A percentile compares a stretch with the other conserved stretches of the same genome.
These are phyloP conservation scores for Himalopsyche phryganea DNA, from an alignment of 1,140 invertebrate genomes.

Conservation along the genomic window DNA sequence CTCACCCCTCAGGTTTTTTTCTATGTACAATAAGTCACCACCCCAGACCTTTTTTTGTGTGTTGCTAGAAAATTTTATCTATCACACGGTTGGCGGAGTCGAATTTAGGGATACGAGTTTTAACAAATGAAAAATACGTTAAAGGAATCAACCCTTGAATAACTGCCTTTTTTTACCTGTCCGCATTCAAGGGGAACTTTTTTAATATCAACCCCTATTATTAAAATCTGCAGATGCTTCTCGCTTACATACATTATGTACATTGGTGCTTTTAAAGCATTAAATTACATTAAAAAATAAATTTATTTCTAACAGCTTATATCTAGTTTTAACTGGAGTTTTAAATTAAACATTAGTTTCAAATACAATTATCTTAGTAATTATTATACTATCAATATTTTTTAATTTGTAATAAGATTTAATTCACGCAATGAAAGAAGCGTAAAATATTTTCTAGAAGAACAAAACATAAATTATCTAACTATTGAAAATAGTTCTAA, in stretches of 20 bases:
- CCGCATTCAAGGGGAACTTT: conserved; percentile 19
- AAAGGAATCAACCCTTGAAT: conserved; percentile 18
- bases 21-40: conserved; percentile 13
- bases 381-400: too few species aligned
- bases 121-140: conserved; percentile 21
- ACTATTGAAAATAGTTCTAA: too few species aligned
- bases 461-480: too few species aligned
- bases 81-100: conserved; percentile 22
- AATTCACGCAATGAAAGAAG: too few species aligned
- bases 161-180: conserved; percentile 24
- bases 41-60: conserved; percentile 22
- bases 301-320: too few species aligned
- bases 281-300: background rate
- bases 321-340: background rate
- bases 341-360: too few species aligned
- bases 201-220: conserved; percentile 11
- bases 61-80: conserved; percentile 2
- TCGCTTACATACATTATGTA: background rate
- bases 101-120: conserved; percentile 5
- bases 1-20: conserved; percentile 15
- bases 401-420: too few species aligned
- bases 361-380: too few species aligned
- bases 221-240: conserved; percentile 5
- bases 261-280: background rate
- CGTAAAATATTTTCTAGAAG: too few species aligned